phyloP scores from a whole-genome alignment of 1,140 invertebrate species.

The Apis mellifera region Amel_HAv3.1 CM009939.2:11083001-11083500 shows the following conservation, averaged over 20 bases:
- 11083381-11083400: neutral
- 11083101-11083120: neutral
- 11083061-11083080: neutral
- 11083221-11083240: slow-evolving; percentile 23
- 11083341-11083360: neutral
- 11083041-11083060: slow-evolving; percentile 3
- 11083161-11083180: slow-evolving; percentile 23
- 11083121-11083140: neutral
- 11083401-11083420: neutral
- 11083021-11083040: slow-evolving; percentile 57
- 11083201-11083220: neutral
- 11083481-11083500: slow-evolving; percentile 63
- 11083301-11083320: slow-evolving; percentile 17
- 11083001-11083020: slow-evolving; percentile 69
- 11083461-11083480: slow-evolving; percentile 71
- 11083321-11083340: slow-evolving; percentile 17
- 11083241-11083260: neutral
- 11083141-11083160: slow-evolving; percentile 5
- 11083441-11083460: slow-evolving; percentile 75
- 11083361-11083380: neutral
- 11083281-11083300: slow-evolving; percentile 46
- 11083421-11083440: slow-evolving; percentile 52
- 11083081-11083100: neutral
- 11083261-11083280: slow-evolving; percentile 57
- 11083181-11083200: slow-evolving; percentile 34